Conservation (phyloP, 2,113 vertebrate genomes). For the Neodon shergylaensis region DNA sequence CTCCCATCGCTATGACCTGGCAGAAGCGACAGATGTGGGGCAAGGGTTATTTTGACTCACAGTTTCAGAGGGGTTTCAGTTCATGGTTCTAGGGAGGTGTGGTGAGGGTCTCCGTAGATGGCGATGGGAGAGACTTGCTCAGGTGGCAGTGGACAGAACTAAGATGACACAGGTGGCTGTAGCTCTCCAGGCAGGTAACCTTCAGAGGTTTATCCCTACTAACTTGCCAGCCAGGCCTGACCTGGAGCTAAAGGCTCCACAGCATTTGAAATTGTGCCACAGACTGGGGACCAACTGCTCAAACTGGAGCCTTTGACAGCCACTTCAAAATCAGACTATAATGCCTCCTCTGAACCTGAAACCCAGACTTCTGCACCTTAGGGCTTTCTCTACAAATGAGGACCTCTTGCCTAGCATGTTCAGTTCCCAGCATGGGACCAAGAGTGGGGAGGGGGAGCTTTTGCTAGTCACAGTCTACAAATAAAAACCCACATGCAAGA, state of each 20-base stretch:
- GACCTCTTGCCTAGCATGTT: not conserved
- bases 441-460: not conserved
- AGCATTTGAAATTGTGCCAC: not conserved
- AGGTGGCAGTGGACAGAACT: not conserved
- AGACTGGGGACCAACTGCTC: not conserved
- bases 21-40: accelerated
- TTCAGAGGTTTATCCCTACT: not conserved
- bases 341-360: not conserved
- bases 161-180: not conserved
- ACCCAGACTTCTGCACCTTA: not conserved
- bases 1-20: not conserved
- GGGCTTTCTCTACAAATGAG: not conserved
- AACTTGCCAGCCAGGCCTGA: not conserved
- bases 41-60: not conserved
- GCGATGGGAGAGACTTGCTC: not conserved
- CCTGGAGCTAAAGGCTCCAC: not conserved
- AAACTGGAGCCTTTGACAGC: not conserved
- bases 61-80: not conserved
- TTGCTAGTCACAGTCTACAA: not conserved
- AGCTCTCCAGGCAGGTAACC: not conserved
- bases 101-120: not conserved
- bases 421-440: not conserved
- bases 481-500: not conserved
- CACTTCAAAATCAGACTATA: not conserved
- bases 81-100: not conserved